Evolutionary conservation across 2,888 invertebrate genomes (phyloP).

Genomic region (Drosophila recens): DNA sequence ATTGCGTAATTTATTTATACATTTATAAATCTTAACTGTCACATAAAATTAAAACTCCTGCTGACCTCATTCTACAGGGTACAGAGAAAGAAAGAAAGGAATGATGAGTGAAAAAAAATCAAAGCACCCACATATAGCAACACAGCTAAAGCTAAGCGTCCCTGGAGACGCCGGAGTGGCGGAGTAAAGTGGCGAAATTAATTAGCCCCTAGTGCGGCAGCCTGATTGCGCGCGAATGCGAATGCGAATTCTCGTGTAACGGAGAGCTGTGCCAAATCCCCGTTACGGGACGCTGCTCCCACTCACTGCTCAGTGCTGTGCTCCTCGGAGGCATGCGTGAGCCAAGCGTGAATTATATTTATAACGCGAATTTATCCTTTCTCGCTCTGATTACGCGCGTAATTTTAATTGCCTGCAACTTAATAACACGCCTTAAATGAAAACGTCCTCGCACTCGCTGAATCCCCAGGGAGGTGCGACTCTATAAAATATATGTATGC

Average conservation of each 20-base stretch:
- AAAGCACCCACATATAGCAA: slow-evolving; percentile 51
- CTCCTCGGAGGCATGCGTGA: slow-evolving; percentile 40
- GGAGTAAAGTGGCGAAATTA: slow-evolving; percentile 79
- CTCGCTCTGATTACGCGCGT: slow-evolving; percentile 80
- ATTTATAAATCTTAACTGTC: not conserved
- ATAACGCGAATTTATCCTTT: slow-evolving; percentile 78
- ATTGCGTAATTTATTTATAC: too few species aligned
- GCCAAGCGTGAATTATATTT: slow-evolving; percentile 74
- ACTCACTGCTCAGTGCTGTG: slow-evolving; percentile 1
- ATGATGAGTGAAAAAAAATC: slow-evolving; percentile 35
- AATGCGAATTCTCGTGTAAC: slow-evolving; percentile 47
- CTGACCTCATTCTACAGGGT: slow-evolving; percentile 4
- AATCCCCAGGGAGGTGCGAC: slow-evolving; percentile 17
- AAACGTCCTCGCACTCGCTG: slow-evolving; percentile 25
- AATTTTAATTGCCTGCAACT: slow-evolving; percentile 81
- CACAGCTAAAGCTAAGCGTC: slow-evolving; percentile 43
- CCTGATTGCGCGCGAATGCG: slow-evolving; percentile 63
- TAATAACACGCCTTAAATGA: slow-evolving; percentile 68
- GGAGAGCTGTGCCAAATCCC: slow-evolving; percentile 49
- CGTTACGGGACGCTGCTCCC: slow-evolving; percentile 13
- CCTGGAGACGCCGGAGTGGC: slow-evolving; percentile 58
- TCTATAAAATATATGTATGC: slow-evolving; percentile 32
- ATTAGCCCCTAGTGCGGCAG: slow-evolving; percentile 80
- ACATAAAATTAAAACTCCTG: not conserved
- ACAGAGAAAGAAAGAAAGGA: slow-evolving; percentile 17